Percentiles rank a stretch among this genome's conserved stretches.
Evolutionary conservation across 2,113 vertebrate species (phyloP).

Genomic region (Pipa parva): DNA sequence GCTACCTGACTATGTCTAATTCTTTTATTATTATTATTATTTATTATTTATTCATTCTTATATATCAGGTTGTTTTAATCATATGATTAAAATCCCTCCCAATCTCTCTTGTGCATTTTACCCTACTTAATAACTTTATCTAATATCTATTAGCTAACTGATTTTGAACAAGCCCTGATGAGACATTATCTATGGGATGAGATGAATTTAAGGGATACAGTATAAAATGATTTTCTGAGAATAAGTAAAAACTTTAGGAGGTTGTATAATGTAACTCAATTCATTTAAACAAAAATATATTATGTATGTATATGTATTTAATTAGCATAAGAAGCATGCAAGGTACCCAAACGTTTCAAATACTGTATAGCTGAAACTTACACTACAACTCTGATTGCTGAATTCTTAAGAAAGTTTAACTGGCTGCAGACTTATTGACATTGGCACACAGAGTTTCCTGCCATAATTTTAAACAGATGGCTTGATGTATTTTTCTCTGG

Average conservation of each 20-base stretch:
- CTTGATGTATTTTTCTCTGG: constrained; percentile 31
- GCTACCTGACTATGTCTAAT: too few species aligned
- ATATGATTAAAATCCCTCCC: too few species aligned
- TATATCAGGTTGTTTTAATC: too few species aligned
- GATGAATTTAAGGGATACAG: background rate
- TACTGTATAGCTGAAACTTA: constrained; percentile 13
- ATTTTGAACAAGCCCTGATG: background rate
- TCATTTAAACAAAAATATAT: background rate
- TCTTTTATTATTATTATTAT: too few species aligned
- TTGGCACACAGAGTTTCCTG: constrained; percentile 35
- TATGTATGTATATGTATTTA: background rate
- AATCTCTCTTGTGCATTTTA: too few species aligned
- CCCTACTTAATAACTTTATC: too few species aligned
- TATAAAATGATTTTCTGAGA: background rate
- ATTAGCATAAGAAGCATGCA: background rate
- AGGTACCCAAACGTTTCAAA: constrained; percentile 9
- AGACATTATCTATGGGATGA: background rate
- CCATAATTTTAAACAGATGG: constrained; percentile 39
- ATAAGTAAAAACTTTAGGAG: background rate
- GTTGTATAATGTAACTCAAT: background rate
- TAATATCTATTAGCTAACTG: too few species aligned
- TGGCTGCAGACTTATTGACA: constrained; percentile 26
- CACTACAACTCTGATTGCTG: constrained; percentile 29
- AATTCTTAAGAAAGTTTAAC: constrained; percentile 33
- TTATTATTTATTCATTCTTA: too few species aligned